Base-by-base conservation (phyloP, 2,113 vertebrate genomes). In the Nothoprocta perdicaria region DNA sequence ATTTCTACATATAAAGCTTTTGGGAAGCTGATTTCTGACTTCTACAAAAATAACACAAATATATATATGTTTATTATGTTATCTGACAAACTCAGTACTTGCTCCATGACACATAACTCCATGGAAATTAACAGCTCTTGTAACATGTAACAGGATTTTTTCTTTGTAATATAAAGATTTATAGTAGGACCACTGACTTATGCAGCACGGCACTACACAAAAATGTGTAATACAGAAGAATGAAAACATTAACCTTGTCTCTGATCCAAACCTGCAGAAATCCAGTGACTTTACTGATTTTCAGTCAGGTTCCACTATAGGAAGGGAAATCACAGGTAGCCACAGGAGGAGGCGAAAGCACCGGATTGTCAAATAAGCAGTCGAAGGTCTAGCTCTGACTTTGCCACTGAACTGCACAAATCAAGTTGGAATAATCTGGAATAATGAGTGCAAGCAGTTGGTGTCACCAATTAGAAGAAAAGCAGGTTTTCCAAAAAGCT, bases 241-340 rank as follows among this genome's bases (percentile, higher is more conserved):
- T 46, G 58, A 89, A 93, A 92, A 63, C 19, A 52, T 23, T 23
- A 82, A 48, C 4, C 29, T 29, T 5, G 7, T 40, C 24, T 89
- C 60, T 85, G 55, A 91, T 61, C 33, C 61, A 87, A 85, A 86
- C 22, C 71, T 67, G 24, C 22, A 60, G 24, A 43, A 60, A 8
- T 80, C 71, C 6, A 85, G 57, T 57, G 84, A 92, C 31, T 93
- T 89, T 46, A 83, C 73, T 87, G 29, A 31, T 62, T 53, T 79
- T 63, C 12, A 80, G 43, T 77, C 55, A 78, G 68, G 75, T 68
- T 55, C 43, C 19, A 71, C 9, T 35, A 76, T 19, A 87, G 72
- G 21, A 86, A 58, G 40, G 53, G 87, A 84, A 92, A 26, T 31
- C 86, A 92, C 11, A 67, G 53, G 67, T 50, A 84, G 19, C 26